Evolutionary conservation across 2,113 vertebrate species (phyloP).

Genomic region (Climacteris rufus): DNA sequence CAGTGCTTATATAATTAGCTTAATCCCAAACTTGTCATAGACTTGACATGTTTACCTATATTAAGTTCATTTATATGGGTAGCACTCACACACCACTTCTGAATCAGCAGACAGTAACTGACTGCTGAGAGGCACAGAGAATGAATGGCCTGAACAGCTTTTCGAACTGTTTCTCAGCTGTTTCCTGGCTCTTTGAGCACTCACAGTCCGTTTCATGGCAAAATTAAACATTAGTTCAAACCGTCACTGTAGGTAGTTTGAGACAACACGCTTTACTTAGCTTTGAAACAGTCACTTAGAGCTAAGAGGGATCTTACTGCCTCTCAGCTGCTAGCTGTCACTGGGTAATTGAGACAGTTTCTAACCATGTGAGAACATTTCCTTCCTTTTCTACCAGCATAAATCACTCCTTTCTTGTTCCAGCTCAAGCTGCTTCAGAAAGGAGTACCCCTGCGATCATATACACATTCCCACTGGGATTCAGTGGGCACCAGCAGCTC

Average conservation of each 20-base stretch:
- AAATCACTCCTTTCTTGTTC: neutral
- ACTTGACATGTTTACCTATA: conserved; percentile 5
- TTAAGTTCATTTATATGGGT: neutral
- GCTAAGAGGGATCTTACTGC: neutral
- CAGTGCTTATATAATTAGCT: neutral
- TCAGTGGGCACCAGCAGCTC: neutral
- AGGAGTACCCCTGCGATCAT: neutral
- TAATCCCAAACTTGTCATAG: neutral
- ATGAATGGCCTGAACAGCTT: neutral
- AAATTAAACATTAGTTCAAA: conserved; percentile 13
- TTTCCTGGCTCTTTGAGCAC: neutral
- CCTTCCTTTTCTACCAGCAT: neutral
- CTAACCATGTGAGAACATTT: neutral
- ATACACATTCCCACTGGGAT: neutral
- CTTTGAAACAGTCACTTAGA: neutral
- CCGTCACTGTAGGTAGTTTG: neutral
- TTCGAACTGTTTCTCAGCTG: neutral
- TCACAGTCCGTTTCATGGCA: neutral
- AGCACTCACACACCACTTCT: neutral
- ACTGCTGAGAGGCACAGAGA: neutral
- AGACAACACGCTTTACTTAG: neutral
- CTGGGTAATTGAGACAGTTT: neutral
- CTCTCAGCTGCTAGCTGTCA: neutral
- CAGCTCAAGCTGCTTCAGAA: neutral
- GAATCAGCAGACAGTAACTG: neutral